These are phyloP conservation scores for Patiria pectinifera DNA, from an alignment of 53 echinoderm and acorn worm species.

Conservation along the genomic window DNA sequence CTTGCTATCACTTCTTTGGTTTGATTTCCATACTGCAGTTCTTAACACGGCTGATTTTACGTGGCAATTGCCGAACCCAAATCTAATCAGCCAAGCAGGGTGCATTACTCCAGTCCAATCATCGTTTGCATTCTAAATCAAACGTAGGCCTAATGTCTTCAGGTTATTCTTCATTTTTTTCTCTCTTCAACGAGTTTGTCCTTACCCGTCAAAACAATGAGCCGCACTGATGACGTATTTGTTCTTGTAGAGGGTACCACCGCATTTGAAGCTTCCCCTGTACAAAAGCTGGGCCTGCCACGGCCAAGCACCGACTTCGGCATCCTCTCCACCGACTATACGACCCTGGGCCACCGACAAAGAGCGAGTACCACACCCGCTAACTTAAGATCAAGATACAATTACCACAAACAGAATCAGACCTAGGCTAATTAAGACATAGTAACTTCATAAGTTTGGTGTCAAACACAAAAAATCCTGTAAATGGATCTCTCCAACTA, in stretches of 20 bases:
- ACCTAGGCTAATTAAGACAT: too few species aligned
- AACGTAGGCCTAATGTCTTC: too few species aligned
- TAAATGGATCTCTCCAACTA: too few species aligned
- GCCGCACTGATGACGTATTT: slow-evolving; percentile 89
- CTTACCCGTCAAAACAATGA: slow-evolving; percentile 69
- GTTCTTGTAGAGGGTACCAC: slow-evolving; percentile 71
- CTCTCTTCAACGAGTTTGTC: neutral
- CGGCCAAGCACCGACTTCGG: slow-evolving; percentile 74
- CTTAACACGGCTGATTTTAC: too few species aligned
- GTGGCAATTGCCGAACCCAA: neutral
- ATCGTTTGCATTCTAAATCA: too few species aligned
- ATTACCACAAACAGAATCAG: neutral
- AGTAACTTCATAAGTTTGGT: too few species aligned
- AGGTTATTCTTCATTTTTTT: neutral
- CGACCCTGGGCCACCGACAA: slow-evolving; percentile 13
- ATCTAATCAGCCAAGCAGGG: neutral
- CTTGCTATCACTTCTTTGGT: neutral
- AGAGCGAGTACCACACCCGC: slow-evolving; percentile 76
- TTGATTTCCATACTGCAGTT: neutral
- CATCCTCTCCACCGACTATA: slow-evolving; percentile 78
- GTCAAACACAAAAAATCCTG: too few species aligned
- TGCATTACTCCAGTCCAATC: too few species aligned
- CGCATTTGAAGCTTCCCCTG: slow-evolving; percentile 67
- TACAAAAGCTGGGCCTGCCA: slow-evolving; percentile 81
- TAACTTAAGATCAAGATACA: neutral